Evolutionary conservation across 92 coral and sea anemone genomes (phyloP), one percentile per base, ranked within the genome.

Genomic region (Blastomussa wellsi): DNA sequence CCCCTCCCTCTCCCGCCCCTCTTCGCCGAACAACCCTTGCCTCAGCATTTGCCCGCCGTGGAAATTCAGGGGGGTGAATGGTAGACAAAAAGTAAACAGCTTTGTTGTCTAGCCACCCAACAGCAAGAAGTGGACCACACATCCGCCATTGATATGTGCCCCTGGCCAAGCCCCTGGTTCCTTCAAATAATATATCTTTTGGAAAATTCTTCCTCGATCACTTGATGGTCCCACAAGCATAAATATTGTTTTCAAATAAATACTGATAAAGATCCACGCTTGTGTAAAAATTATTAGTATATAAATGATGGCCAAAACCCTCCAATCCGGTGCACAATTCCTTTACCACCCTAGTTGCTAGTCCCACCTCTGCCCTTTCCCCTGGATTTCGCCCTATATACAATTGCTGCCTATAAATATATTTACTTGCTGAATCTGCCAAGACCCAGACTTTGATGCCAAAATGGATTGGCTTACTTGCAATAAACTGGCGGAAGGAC

Each of bases 1-100:
- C 87, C 55, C 90, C 86, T 64, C 72, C 78, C 49, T 82, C 81
- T 60, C 83, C 83, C 22, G 82, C 82, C 80, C 83, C 87, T 59
- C 83, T 87, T 11, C 83, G 67, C 77, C 68, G 16, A 42, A 87
- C 87, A 73, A 32, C 83, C 74, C 77, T 59, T 39, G 77, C 37
- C n/a, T n/a, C n/a, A n/a, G n/a, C n/a, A n/a, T n/a, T n/a, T n/a
- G n/a, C n/a, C n/a, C n/a, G n/a, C n/a, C 52, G 36, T 76, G 84
- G 76, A 76, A 76, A 77, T 76, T 85, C 65, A 57, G 88, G 88
- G 66, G 66, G 76, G 77, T 85, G 84, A 48, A 85, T 85, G 39
- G 84, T 77, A 53, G 77, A 65, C 65, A 85, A 77, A 66, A 84
- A 74, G 53, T 76, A 68, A 62, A 57, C 73, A 74, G 81, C 60